phyloP scores from a whole-genome alignment of 2,797 vertebrate genomes.

The Passerculus sandwichensis region DNA sequence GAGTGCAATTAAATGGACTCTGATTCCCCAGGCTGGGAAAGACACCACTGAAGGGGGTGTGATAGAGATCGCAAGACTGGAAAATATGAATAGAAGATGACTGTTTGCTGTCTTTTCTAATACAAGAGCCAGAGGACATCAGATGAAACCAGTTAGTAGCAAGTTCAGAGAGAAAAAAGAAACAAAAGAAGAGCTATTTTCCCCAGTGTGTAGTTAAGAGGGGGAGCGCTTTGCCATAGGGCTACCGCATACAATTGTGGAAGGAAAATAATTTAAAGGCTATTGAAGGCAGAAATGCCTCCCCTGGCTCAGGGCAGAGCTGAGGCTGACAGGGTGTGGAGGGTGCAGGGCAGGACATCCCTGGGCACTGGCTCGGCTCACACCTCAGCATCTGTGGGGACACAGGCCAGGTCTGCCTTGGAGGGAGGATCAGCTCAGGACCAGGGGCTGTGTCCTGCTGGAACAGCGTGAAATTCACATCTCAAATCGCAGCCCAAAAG shows the following conservation, averaged over 20 bases:
- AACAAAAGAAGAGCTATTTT: neutral
- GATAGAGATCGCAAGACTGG: constrained; percentile 30
- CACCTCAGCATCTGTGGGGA: fast-evolving
- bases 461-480: neutral
- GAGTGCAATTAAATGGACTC: constrained; percentile 17
- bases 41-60: neutral
- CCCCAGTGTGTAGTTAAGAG: neutral
- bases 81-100: constrained; percentile 40
- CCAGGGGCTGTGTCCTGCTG: fast-evolving
- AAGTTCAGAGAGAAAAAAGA: neutral
- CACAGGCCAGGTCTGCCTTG: neutral
- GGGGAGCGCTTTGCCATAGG: neutral
- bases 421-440: neutral
- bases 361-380: neutral
- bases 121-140: neutral
- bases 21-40: constrained; percentile 12
- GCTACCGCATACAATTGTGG: neutral
- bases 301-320: neutral
- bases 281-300: neutral
- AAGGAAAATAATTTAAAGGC: neutral
- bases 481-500: neutral
- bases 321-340: fast-evolving
- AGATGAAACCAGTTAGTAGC: constrained; percentile 47
- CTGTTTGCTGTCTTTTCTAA: neutral
- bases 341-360: fast-evolving